Evolutionary conservation across 2,888 invertebrate genomes (phyloP), one percentile per base, ranked within the genome.

Genomic region (Clunio marinus): DNA sequence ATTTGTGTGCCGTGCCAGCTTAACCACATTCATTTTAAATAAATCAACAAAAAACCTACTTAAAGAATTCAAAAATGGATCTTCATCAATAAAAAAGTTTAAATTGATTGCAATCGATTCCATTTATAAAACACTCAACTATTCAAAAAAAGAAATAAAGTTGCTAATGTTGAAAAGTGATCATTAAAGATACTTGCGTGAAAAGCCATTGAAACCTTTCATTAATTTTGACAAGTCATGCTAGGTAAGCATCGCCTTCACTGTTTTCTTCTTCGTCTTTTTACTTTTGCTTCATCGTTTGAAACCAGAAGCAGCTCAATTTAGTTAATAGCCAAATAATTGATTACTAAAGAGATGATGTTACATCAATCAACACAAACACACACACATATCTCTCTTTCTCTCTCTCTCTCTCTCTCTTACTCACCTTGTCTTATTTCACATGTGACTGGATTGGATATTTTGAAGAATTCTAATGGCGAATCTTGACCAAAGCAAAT

Each of bases 201-300:
- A 51, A 45, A 22, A 13, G 46, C 32, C 46, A 28, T 55, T 45
- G 32, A 68, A 68, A 68, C 68, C 57, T 41, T 58, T 68, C 46
- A 68, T 68, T 68, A 68, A 68, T 57, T 68, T 68, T 58, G 58
- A 68, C 68, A 68, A 68, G 68, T 68, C 68, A 68, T 68, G 68
- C 68, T 28, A 68, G 51, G 62, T 45, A n/a, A n/a, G n/a, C n/a
- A n/a, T 45, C 27, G 41, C n/a, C 35, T 59, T 28, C 17, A 13
- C 17, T 20, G 15, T 27, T 35, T 25, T 59, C 35, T 24, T 27
- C 25, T 24, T 57, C 27, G 25, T 22, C 17, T 41, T 63, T 13
- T 41, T 2, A 41, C 13, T 45, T 8, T 35, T 17, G 1, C 55
- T 66, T 32, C 10, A 32, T 8, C 46, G 17, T 20, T 22, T 20